Evolutionary conservation across 2,797 vertebrate species (phyloP).

Genomic region (Amblyraja radiata): DNA sequence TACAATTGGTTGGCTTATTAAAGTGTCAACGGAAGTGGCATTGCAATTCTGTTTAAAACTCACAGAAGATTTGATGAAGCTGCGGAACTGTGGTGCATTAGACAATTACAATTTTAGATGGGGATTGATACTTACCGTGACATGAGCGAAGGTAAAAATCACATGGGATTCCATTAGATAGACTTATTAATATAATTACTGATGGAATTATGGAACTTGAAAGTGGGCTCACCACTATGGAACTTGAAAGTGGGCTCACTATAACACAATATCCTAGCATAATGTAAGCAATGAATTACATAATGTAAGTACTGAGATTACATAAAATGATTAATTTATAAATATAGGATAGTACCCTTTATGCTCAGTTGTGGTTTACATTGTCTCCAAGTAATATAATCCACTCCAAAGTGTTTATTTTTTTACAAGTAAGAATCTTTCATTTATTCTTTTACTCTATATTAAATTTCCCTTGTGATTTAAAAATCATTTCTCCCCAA

Average conservation of each 20-base stretch:
- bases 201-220: not conserved
- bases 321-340: not conserved
- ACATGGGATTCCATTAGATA: not conserved
- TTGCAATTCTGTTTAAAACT: not conserved
- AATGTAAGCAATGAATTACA: not conserved
- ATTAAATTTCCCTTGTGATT: not conserved
- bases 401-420: not conserved
- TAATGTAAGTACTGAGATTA: not conserved
- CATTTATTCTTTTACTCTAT: not conserved
- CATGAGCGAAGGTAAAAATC: not conserved
- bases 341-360: not conserved
- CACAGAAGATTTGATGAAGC: not conserved
- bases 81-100: not conserved
- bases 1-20: not conserved
- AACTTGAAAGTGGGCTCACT: not conserved
- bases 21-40: not conserved
- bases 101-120: not conserved
- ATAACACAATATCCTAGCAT: not conserved
- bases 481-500: too few species aligned
- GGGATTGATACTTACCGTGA: not conserved
- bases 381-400: not conserved
- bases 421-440: not conserved
- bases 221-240: not conserved
- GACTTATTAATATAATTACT: constrained; percentile 7
- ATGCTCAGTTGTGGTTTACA: constrained; percentile 11